phyloP scores from a whole-genome alignment of 2,888 invertebrate species.

The Parnassius smintheus region DNA sequence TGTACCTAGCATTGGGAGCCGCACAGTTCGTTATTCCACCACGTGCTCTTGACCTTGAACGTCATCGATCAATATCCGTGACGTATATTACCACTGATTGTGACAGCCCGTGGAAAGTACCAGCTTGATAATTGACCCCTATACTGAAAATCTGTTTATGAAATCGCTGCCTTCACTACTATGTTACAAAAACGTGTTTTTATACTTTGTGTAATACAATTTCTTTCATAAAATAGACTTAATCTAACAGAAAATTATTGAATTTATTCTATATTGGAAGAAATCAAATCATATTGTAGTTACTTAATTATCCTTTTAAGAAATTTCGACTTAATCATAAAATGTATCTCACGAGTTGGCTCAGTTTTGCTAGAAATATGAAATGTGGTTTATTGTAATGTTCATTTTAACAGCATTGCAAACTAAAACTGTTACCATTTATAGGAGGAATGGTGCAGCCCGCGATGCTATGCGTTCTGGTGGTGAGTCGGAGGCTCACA shows the following conservation, averaged over 20 bases:
- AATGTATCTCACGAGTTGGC: no score
- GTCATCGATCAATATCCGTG: conserved; percentile 64
- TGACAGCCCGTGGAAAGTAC: conserved; percentile 41
- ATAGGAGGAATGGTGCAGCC: conserved; percentile 88
- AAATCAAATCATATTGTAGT: no score
- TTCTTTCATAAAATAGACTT: no score
- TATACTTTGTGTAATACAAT: conserved; percentile 2
- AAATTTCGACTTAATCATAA: no score
- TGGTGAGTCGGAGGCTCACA: conserved; percentile 88
- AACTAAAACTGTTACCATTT: conserved; percentile 28
- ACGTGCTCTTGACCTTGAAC: conserved; percentile 57
- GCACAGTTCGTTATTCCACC: conserved; percentile 36
- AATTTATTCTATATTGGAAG: no score
- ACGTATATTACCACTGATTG: conserved; percentile 45
- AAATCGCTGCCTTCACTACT: conserved; percentile 28
- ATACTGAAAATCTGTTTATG: conserved; percentile 41
- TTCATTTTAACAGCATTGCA: neutral
- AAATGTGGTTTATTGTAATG: neutral
- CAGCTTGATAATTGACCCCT: conserved; percentile 53
- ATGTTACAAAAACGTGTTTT: conserved; percentile 14
- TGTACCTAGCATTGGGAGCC: conserved; percentile 41
- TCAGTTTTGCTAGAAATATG: no score
- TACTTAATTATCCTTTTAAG: no score
- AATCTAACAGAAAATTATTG: no score
- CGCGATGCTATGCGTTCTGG: conserved; percentile 81